Evolutionary conservation across 2,888 invertebrate genomes (phyloP).

Genomic region (Netelia virgata): DNA sequence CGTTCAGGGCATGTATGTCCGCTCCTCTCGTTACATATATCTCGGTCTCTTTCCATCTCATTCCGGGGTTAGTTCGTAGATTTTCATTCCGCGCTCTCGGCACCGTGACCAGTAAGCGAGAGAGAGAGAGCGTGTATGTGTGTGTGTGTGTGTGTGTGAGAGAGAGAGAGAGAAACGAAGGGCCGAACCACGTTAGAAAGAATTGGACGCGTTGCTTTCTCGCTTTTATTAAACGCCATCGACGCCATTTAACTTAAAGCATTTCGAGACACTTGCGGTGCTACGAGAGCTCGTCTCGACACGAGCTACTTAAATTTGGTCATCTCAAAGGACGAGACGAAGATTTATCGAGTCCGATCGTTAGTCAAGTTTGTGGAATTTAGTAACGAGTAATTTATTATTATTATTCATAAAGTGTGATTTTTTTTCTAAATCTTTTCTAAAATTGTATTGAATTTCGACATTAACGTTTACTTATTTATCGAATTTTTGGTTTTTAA

Average conservation of each 20-base stretch:
- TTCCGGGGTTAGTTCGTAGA: conserved; percentile 77
- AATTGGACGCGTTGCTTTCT: conserved; percentile 48
- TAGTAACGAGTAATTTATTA: too few species aligned
- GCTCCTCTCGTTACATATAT: conserved; percentile 68
- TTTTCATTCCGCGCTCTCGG: conserved; percentile 72
- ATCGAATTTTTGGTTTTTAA: too few species aligned
- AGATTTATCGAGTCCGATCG: too few species aligned
- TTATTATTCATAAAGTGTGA: background rate
- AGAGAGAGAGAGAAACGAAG: background rate
- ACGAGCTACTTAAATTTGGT: conserved; percentile 1
- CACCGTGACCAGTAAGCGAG: background rate
- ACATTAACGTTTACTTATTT: too few species aligned
- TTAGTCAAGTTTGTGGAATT: too few species aligned
- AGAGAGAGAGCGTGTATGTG: background rate
- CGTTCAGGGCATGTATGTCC: conserved; percentile 70
- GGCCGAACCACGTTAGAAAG: background rate
- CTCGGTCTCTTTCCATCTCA: conserved; percentile 61
- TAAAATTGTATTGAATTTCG: background rate
- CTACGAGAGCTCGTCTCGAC: conserved; percentile 7
- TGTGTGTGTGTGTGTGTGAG: background rate
- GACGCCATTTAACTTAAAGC: conserved; percentile 50
- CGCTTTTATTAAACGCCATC: conserved; percentile 48
- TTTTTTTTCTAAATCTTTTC: background rate
- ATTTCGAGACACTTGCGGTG: conserved; percentile 21
- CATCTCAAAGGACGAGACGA: background rate